Percentiles rank a stretch among this genome's conserved stretches.
phyloP scores from a whole-genome alignment of 37 sponge, comb jelly and placozoan species.

The Amphimedon queenslandica region DNA sequence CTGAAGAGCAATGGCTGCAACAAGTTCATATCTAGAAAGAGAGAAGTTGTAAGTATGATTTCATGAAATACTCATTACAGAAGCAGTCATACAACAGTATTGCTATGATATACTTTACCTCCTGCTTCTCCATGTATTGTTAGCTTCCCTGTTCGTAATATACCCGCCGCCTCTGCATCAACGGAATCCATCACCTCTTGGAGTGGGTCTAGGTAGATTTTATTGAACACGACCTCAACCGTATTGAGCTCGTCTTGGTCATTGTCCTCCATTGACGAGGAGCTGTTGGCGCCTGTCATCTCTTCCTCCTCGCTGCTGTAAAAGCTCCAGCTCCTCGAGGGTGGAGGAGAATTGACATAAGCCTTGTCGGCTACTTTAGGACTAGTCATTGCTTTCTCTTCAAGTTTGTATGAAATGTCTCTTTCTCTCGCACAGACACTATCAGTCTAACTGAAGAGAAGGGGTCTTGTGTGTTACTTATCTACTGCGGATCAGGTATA shows the following conservation, averaged over 20 bases:
- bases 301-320: too few species aligned
- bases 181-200: slow-evolving; percentile 40
- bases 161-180: slow-evolving; percentile 25
- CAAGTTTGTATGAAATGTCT: too few species aligned
- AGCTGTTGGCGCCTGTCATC: not conserved
- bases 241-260: not conserved
- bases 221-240: slow-evolving; percentile 5
- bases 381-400: too few species aligned
- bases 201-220: slow-evolving; percentile 35
- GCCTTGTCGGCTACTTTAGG: too few species aligned
- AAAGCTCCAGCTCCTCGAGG: too few species aligned
- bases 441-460: too few species aligned
- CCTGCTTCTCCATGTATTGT: slow-evolving; percentile 36
- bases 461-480: too few species aligned
- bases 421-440: too few species aligned
- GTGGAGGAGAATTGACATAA: too few species aligned
- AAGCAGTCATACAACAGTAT: too few species aligned
- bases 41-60: not conserved
- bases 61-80: too few species aligned
- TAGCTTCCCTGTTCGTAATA: slow-evolving; percentile 37
- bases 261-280: not conserved
- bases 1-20: slow-evolving; percentile 46
- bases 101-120: slow-evolving; percentile 18
- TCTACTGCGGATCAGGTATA: too few species aligned
- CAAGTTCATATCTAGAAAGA: slow-evolving; percentile 32